Percentiles rank a stretch among this genome's conserved stretches.
These are phyloP conservation scores for Anastrepha obliqua DNA, from an alignment of 1,140 invertebrate species.

Conservation along the genomic window DNA sequence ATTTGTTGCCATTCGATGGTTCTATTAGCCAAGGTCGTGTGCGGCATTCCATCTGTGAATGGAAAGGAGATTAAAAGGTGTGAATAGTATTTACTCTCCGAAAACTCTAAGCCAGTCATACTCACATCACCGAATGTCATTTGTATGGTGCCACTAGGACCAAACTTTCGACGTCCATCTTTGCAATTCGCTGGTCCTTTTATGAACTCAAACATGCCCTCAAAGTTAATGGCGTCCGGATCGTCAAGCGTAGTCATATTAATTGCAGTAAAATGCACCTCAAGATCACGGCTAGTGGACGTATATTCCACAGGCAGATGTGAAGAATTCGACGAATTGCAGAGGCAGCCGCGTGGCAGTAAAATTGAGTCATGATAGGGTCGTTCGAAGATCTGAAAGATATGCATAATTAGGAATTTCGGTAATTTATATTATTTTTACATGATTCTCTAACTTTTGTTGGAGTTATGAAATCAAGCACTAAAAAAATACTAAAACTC, in stretches of 20 bases:
- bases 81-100: not conserved
- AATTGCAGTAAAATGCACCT: slow-evolving; percentile 86
- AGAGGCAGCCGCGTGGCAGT: slow-evolving; percentile 80
- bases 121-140: slow-evolving; percentile 83
- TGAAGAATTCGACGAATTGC: slow-evolving; percentile 74
- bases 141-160: slow-evolving; percentile 85
- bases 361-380: slow-evolving; percentile 81
- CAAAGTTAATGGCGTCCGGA: slow-evolving; percentile 87
- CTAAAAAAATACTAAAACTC: too few relatives aligned
- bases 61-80: not conserved
- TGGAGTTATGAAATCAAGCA: too few relatives aligned
- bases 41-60: slow-evolving; percentile 82
- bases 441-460: too few relatives aligned
- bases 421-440: too few relatives aligned
- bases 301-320: slow-evolving; percentile 83
- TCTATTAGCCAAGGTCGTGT: slow-evolving; percentile 87
- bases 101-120: slow-evolving; percentile 40
- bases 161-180: slow-evolving; percentile 80
- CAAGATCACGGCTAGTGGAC: slow-evolving; percentile 84
- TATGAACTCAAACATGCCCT: slow-evolving; percentile 88
- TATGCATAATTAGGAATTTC: too few relatives aligned
- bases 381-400: slow-evolving; percentile 80
- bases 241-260: slow-evolving; percentile 90
- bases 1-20: slow-evolving; percentile 78
- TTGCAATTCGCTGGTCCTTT: slow-evolving; percentile 80